Conservation (phyloP, 2,888 invertebrate species). For the Eurytoma adleriae region DNA sequence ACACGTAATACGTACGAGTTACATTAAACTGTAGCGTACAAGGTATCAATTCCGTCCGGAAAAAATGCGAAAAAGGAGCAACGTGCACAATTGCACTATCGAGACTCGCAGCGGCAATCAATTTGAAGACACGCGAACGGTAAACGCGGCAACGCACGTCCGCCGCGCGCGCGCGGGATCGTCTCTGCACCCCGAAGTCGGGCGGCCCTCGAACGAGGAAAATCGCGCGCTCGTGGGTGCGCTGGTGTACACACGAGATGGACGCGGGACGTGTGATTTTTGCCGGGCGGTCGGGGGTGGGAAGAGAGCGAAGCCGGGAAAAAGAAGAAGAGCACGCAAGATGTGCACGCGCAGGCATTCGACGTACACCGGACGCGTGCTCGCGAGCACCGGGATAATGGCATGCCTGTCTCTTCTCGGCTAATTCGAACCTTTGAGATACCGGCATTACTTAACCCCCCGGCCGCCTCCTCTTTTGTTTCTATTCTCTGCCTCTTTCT, state of each 20-base stretch:
- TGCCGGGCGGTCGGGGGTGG: neutral
- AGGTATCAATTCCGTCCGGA: too few relatives aligned
- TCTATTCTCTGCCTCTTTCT: slow-evolving; percentile 14
- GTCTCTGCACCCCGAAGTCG: too few relatives aligned
- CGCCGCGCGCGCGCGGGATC: neutral
- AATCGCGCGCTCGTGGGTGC: slow-evolving; percentile 12
- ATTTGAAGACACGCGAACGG: slow-evolving; percentile 20
- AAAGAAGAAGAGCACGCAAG: slow-evolving; percentile 18
- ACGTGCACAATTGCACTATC: neutral
- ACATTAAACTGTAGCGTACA: too few relatives aligned
- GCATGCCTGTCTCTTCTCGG: slow-evolving; percentile 58
- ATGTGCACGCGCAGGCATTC: slow-evolving; percentile 34
- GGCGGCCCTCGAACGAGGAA: slow-evolving; percentile 22
- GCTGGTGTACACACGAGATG: neutral
- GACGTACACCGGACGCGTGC: slow-evolving; percentile 5
- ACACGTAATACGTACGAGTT: too few relatives aligned
- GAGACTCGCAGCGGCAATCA: neutral
- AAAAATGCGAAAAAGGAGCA: too few relatives aligned
- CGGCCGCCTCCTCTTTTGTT: neutral
- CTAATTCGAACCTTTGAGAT: slow-evolving; percentile 58
- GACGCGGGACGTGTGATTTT: slow-evolving; percentile 37
- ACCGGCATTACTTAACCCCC: slow-evolving; percentile 51
- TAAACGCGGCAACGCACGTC: slow-evolving; percentile 11
- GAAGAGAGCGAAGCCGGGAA: too few relatives aligned
- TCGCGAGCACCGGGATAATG: slow-evolving; percentile 57